These are phyloP conservation scores for Otus scops DNA, from an alignment of 2,797 vertebrate genomes.

Conservation along the genomic window DNA sequence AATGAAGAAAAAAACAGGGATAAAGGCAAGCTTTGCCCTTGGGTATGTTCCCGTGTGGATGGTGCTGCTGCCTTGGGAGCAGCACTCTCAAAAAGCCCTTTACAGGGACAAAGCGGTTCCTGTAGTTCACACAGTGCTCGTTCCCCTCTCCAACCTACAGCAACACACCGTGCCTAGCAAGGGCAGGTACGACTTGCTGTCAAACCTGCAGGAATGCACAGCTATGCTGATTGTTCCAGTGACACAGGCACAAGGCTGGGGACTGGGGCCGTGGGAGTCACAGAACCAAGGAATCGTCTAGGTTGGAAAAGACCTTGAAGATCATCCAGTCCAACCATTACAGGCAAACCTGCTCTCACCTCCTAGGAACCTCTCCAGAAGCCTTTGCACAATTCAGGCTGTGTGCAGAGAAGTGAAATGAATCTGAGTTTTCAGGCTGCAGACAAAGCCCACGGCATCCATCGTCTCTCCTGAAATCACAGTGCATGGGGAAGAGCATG, in stretches of 20 bases:
- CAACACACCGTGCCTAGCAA: accelerated
- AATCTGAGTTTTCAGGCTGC: background rate
- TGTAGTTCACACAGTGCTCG: accelerated
- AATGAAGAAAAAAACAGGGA: background rate
- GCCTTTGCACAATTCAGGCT: accelerated
- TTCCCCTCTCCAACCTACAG: background rate
- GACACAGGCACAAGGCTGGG: background rate
- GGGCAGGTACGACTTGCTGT: background rate
- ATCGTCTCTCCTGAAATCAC: background rate
- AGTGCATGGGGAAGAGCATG: background rate
- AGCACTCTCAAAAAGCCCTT: background rate
- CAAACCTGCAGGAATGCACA: background rate
- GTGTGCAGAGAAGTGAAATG: accelerated
- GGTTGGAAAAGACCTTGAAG: no score
- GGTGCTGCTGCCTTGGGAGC: background rate
- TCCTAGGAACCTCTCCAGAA: background rate
- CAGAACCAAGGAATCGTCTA: no score
- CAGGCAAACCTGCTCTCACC: background rate
- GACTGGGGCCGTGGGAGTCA: accelerated
- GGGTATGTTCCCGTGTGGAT: accelerated
- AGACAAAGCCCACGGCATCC: background rate
- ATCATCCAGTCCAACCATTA: no score
- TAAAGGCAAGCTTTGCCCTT: background rate
- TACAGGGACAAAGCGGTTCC: accelerated
- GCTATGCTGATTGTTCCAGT: background rate